Percentiles rank a stretch among this genome's conserved stretches.
These are phyloP conservation scores for Diacarnus erythraeanus DNA, from an alignment of 37 sponge, comb jelly and placozoan species.

Conservation along the genomic window DNA sequence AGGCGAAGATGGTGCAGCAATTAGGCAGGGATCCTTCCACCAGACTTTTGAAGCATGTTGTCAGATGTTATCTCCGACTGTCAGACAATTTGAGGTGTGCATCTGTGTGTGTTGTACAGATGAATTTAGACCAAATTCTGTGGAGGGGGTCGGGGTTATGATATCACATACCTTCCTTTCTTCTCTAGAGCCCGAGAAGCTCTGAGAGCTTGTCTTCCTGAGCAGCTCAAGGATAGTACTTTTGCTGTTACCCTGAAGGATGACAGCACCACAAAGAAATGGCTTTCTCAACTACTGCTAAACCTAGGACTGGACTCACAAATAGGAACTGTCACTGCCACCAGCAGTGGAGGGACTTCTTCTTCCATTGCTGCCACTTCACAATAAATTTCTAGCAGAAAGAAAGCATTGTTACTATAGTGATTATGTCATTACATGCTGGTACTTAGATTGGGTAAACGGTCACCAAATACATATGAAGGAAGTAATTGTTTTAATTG, in stretches of 20 bases:
- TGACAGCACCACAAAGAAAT: slow-evolving; percentile 91
- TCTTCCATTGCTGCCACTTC: background rate
- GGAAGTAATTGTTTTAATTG: background rate
- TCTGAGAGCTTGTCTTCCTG: slow-evolving; percentile 83
- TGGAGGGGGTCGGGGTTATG: background rate
- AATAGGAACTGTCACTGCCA: background rate
- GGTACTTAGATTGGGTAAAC: no score
- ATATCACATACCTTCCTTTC: background rate
- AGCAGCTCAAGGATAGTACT: slow-evolving; percentile 91
- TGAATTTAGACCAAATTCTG: no score
- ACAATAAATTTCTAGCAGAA: no score
- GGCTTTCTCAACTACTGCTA: slow-evolving; percentile 86
- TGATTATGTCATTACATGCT: no score
- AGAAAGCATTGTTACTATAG: no score
- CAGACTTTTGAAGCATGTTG: slow-evolving; percentile 92
- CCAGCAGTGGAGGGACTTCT: background rate
- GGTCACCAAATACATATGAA: background rate
- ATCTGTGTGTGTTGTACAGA: background rate
- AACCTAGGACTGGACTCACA: slow-evolving; percentile 49
- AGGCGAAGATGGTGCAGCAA: slow-evolving; percentile 89
- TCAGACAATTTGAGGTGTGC: slow-evolving; percentile 89
- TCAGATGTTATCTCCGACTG: slow-evolving; percentile 91
- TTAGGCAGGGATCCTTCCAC: slow-evolving; percentile 90
- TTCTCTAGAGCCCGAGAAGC: slow-evolving; percentile 86
- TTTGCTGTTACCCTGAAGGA: slow-evolving; percentile 82